Conservation (phyloP, 2,888 invertebrate species). For the Leucophora obtusa region DNA sequence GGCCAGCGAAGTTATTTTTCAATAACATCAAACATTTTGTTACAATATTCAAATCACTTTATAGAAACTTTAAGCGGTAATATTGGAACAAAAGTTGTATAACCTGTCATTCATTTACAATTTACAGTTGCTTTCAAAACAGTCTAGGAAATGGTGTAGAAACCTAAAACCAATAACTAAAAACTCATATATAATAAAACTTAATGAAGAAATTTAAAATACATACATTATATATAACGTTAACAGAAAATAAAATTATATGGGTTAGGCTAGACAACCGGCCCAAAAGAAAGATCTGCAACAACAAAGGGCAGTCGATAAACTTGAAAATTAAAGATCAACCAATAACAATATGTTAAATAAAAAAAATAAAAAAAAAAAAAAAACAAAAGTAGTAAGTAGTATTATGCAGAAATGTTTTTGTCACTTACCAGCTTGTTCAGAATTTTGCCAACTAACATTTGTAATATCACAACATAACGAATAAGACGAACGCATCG, state of each 20-base stretch:
- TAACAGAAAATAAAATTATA: neutral
- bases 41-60: no score
- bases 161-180: no score
- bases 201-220: no score
- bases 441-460: constrained; percentile 37
- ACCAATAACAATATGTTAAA: neutral
- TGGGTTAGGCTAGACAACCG: neutral
- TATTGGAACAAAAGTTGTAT: no score
- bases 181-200: no score
- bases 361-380: neutral
- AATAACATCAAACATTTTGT: no score
- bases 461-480: constrained; percentile 39
- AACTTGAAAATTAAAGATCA: constrained; percentile 34
- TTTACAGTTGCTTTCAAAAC: no score
- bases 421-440: constrained; percentile 12
- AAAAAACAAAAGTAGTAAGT: neutral
- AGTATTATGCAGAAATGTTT: neutral
- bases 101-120: no score
- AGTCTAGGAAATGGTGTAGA: no score
- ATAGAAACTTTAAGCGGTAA: no score
- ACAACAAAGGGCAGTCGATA: constrained; percentile 23
- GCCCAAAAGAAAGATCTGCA: neutral
- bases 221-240: no score
- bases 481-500: constrained; percentile 34
- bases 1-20: no score